Conservation (phyloP, 2,888 invertebrate genomes). For the Spicauda simplicius region DNA sequence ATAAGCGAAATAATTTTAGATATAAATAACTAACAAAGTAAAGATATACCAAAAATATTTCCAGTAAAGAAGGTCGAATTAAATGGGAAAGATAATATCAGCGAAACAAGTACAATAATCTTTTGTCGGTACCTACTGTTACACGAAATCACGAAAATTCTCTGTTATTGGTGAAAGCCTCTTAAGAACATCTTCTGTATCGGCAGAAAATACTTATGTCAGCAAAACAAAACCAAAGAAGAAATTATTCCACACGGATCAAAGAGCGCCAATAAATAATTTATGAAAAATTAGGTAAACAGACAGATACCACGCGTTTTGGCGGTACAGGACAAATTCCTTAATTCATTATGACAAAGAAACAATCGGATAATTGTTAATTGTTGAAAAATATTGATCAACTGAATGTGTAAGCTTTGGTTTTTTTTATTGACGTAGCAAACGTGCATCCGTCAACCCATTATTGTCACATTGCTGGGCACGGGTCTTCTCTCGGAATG, state of each 20-base stretch:
- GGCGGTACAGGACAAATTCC: not conserved
- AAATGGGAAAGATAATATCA: not conserved
- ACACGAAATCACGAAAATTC: not conserved
- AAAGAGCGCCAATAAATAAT: conserved; percentile 25
- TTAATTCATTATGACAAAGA: no score
- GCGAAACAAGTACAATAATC: not conserved
- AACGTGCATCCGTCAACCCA: no score
- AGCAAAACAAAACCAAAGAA: conserved; percentile 15
- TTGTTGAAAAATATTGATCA: no score
- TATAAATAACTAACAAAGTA: not conserved
- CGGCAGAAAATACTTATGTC: not conserved
- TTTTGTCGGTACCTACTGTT: not conserved
- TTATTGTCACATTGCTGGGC: no score
- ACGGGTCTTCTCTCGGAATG: no score
- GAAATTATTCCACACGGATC: conserved; percentile 26
- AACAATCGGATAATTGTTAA: no score
- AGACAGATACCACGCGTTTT: conserved; percentile 13
- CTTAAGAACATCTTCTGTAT: not conserved
- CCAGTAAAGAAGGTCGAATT: not conserved
- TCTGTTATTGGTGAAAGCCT: not conserved
- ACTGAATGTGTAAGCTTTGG: no score
- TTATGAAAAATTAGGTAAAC: conserved; percentile 26
- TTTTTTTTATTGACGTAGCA: no score
- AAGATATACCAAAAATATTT: not conserved
- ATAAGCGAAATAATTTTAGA: not conserved